phyloP scores from a whole-genome alignment of 2,113 vertebrate species.

The Syrmaticus mikado region DNA sequence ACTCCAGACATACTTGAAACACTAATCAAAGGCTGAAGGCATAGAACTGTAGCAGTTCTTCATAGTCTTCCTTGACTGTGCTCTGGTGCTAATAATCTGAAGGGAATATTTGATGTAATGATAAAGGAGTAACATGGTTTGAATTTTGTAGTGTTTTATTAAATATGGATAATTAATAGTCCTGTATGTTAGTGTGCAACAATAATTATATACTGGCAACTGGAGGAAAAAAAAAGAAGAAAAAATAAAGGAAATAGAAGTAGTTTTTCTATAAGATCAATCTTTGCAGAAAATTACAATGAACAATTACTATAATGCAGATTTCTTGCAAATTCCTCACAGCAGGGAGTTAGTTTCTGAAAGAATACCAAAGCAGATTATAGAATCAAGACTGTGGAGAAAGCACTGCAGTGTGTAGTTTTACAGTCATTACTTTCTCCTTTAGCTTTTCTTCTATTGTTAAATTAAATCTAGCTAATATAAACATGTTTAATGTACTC shows the following conservation, averaged over 20 bases:
- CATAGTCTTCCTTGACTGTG: background rate
- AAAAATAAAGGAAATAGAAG: background rate
- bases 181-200: background rate
- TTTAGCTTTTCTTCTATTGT: background rate
- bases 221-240: background rate
- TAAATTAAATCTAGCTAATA: background rate
- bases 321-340: conserved; percentile 18
- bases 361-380: background rate
- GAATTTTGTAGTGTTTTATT: background rate
- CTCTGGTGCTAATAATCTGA: background rate
- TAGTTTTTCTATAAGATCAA: background rate
- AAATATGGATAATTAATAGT: background rate
- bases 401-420: background rate
- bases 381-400: background rate
- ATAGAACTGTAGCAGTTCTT: background rate
- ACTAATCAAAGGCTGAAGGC: background rate
- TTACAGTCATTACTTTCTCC: background rate
- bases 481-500: background rate
- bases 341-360: background rate
- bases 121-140: background rate
- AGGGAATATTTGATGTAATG: background rate
- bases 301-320: background rate
- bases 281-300: conserved; percentile 1
- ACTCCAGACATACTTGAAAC: background rate
- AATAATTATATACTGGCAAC: background rate